phyloP scores from a whole-genome alignment of 2,888 invertebrate species.

The Parascotia fuliginaria region DNA sequence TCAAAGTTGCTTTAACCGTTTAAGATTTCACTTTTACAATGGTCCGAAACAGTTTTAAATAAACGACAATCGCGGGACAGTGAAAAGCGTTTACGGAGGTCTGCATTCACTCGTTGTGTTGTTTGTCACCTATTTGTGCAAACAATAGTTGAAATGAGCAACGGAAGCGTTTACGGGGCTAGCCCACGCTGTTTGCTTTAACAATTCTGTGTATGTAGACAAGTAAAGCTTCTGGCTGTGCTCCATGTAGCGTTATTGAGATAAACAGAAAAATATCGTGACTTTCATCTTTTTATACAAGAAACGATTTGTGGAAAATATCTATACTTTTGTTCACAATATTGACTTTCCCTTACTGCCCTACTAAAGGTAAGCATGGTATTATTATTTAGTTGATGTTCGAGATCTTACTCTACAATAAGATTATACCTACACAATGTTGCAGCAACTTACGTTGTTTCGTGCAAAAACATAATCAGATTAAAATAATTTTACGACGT shows the following conservation, averaged over 20 bases:
- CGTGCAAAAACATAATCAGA: conserved; percentile 20
- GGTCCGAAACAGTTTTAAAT: conserved; percentile 59
- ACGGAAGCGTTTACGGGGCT: conserved; percentile 50
- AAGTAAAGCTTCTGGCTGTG: conserved; percentile 38
- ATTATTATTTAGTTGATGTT: conserved; percentile 1
- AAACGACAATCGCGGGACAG: conserved; percentile 60
- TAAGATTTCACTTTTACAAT: conserved; percentile 71
- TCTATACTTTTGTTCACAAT: conserved; percentile 11
- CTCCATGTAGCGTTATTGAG: conserved; percentile 25
- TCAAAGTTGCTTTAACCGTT: conserved; percentile 47
- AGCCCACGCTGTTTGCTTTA: conserved; percentile 50
- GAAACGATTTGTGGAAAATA: conserved; percentile 12
- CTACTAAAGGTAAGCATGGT: conserved; percentile 6
- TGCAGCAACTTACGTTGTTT: not conserved
- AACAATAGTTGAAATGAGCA: conserved; percentile 60
- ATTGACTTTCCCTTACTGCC: conserved; percentile 5
- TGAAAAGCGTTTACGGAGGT: conserved; percentile 60
- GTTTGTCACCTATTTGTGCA: conserved; percentile 64
- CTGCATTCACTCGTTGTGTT: conserved; percentile 49
- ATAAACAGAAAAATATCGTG: conserved; percentile 26
- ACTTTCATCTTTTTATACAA: conserved; percentile 36
- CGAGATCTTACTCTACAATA: not conserved
- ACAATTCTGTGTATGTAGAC: conserved; percentile 40
- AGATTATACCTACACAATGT: not conserved
- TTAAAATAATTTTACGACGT: conserved; percentile 29